A percentile compares a stretch with the other conserved stretches of the same genome.
Evolutionary conservation across 2,113 vertebrate genomes (phyloP).

Genomic region (Camelus dromedarius): DNA sequence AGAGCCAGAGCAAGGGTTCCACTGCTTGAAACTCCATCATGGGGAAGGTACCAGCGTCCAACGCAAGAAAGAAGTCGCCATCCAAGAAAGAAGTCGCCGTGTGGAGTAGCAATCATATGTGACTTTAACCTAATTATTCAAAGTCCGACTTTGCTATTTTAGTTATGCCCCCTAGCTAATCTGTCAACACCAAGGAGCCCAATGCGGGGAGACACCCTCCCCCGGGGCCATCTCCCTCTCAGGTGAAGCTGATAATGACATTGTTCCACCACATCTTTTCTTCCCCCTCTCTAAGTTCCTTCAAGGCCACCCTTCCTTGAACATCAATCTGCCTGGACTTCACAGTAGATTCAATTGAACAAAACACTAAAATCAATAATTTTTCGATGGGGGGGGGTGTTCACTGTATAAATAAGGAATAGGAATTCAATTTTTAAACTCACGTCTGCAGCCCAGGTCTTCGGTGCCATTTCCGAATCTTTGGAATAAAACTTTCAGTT

Average conservation of each 20-base stretch:
- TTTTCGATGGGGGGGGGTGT: not conserved
- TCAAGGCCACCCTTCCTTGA: not conserved
- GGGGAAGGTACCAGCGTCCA: not conserved
- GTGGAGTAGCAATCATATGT: not conserved
- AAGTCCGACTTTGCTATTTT: constrained; percentile 60
- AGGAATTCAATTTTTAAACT: constrained; percentile 27
- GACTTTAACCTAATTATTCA: constrained; percentile 58
- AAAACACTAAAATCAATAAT: constrained; percentile 50
- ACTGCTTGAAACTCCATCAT: constrained; percentile 29
- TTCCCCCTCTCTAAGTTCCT: not conserved
- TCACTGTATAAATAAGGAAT: not conserved
- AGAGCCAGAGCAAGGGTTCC: not conserved
- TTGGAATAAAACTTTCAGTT: not conserved
- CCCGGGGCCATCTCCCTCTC: not conserved
- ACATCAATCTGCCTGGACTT: constrained; percentile 29
- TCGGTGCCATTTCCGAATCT: constrained; percentile 21
- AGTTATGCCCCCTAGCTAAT: constrained; percentile 62
- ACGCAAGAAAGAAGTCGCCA: not conserved
- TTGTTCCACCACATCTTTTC: not conserved
- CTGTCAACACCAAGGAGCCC: constrained; percentile 47
- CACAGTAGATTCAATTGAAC: not conserved
- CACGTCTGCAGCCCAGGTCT: not conserved
- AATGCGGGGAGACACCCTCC: not conserved
- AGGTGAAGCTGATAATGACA: constrained; percentile 63
- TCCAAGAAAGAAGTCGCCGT: not conserved